Evolutionary conservation across 2,888 invertebrate genomes (phyloP), one percentile per base, ranked within the genome.

Genomic region (Octodonta nipae): DNA sequence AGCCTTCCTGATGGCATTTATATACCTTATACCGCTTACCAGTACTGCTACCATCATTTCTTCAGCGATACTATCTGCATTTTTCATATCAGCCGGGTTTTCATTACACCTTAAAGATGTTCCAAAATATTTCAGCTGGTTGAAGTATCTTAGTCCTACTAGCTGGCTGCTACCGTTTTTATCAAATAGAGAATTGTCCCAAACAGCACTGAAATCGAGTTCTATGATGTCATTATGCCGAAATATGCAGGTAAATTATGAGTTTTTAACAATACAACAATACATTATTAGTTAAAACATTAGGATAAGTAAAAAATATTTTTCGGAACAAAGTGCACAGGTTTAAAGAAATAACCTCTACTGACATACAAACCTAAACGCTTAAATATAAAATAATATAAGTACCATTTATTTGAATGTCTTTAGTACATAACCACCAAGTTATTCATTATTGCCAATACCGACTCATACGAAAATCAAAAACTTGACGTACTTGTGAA

Each of bases 161-260:
- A 67, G 74, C 34, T 86, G 85, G 83, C 56, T 78, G 2, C 51
- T 81, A 42, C 75, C 80, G 1, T 73, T 75, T 40, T 56, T 85
- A 28, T 56, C 78, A 32, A 67, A 68, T 36, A 65, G 72, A 40
- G 84, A 85, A 50, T 69, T 78, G 32, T 73, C 73, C 15, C 66
- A 69, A 11, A 70, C 71, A 26, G 77, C 80, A 0, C 58, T 82
- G 33, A 65, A 61, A 37, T 69, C 65, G 46, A 64, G 70, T 50
- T 61, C 68, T 22, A 63, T 66, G 33, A 65, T 67, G 17, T 65
- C 66, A 3, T 51, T 70, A 44, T 82, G 82, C 54, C 68, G 75
- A 45, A 78, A 77, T 56, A 80, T 79, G 62, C 79, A 80, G 68
- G 80, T 78, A 48, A 46, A 55, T 11, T 22, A 28, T 28, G 8